Evolutionary conservation across 2,888 invertebrate genomes (phyloP).

Genomic region (Epinotia bilunana): DNA sequence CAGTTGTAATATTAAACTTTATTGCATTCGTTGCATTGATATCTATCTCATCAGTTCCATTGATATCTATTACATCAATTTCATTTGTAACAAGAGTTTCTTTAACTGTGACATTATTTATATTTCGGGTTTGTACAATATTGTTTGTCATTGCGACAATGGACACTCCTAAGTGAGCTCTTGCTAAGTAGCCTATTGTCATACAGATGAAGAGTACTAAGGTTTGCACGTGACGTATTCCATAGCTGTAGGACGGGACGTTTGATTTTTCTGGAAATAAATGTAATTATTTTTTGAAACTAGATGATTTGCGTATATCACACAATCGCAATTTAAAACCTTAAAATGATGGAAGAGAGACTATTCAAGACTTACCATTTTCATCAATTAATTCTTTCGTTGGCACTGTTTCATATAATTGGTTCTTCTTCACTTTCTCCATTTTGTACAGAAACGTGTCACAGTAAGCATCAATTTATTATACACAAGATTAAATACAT

Average conservation of each 20-base stretch:
- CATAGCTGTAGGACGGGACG: conserved; percentile 56
- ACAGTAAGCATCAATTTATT: background rate
- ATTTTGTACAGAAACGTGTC: conserved; percentile 2
- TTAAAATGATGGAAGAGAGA: background rate
- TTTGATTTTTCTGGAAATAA: conserved; percentile 51
- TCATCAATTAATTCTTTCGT: conserved; percentile 6
- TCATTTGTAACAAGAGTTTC: background rate
- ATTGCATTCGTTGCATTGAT: background rate
- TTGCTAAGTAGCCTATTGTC: conserved; percentile 53
- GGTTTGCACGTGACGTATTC: conserved; percentile 63
- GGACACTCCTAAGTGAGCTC: conserved; percentile 66
- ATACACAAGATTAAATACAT: conserved; percentile 2
- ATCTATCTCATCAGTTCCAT: background rate
- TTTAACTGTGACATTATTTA: conserved; percentile 4
- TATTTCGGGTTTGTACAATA: conserved; percentile 3
- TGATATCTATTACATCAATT: background rate
- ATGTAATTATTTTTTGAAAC: background rate
- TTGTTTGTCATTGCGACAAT: conserved; percentile 65
- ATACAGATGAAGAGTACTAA: conserved; percentile 55
- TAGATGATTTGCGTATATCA: background rate
- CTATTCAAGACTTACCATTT: conserved; percentile 12
- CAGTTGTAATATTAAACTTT: too few relatives aligned
- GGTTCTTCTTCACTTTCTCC: background rate
- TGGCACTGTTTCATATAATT: conserved; percentile 24
- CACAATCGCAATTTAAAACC: too few relatives aligned